Evolutionary conservation across 2,113 vertebrate species (phyloP), one percentile per base, ranked within the genome.

Genomic region (Pelodiscus sinensis): DNA sequence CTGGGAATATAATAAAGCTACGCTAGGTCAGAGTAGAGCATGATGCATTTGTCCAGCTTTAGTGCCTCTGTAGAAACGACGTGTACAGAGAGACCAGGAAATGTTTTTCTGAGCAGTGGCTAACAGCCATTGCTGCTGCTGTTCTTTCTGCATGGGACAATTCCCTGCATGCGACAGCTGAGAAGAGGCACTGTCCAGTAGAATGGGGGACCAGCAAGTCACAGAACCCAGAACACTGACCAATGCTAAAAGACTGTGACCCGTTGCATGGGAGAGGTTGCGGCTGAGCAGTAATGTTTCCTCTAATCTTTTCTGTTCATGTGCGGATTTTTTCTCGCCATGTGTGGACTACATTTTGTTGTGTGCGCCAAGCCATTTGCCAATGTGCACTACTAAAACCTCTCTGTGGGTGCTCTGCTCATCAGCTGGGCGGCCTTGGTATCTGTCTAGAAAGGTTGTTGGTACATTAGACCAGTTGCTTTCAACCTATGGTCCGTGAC

Each of bases 111-210:
- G 52, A 82, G 38, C 50, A 35, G 52, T 85, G 79, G 31, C 22
- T 83, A 22, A 56, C 51, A 62, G 2, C 1, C 1, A 27, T 8
- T 92, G 24, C 22, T 88, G 22, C 56, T 85, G 15, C 94, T 6
- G 1, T 5, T 84, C 54, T 56, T 88, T 78, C 62, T 62, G 50
- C 57, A 85, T 52, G 85, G 87, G 18, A 29, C 24, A 80, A 77
- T 86, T 25, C 7, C 27, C 73, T 27, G 55, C 77, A 9, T 16
- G 54, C 0, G 0, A 79, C 3, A 79, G 14, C 0, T 1, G 73
- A 16, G 57, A 44, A 57, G 62, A 68, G 22, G 2, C 35, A 9
- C 51, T 12, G 9, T 24, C 24, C 71, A 13, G 5, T 24, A 44
- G 38, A 8, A 44, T 24, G 71, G 21, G 8, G 3, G 27, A 25